phyloP scores from a whole-genome alignment of 2,888 invertebrate species.

The Limnephilus lunatus region DNA sequence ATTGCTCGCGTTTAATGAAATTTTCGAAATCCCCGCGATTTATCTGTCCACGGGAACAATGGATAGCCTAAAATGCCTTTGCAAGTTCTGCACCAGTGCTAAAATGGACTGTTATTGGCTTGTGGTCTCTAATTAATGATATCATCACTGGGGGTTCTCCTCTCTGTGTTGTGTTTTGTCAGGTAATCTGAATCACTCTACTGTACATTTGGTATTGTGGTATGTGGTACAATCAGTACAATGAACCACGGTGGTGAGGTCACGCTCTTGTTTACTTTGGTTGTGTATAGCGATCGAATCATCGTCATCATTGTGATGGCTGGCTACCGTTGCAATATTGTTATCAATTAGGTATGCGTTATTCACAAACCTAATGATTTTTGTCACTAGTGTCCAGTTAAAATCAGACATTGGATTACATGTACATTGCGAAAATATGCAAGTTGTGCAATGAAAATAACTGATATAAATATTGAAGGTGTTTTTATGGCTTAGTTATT shows the following conservation, averaged over 20 bases:
- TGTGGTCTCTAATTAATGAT: neutral
- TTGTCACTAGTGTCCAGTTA: neutral
- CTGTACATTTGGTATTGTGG: neutral
- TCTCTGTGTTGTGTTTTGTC: neutral
- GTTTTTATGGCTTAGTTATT: too few relatives aligned
- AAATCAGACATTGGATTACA: neutral
- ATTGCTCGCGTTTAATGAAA: neutral
- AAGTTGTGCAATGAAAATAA: neutral
- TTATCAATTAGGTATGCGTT: neutral
- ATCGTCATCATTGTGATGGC: neutral
- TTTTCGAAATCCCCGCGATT: neutral
- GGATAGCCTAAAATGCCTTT: neutral
- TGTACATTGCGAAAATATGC: neutral
- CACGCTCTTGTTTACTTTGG: conserved; percentile 26
- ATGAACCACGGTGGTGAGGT: conserved; percentile 6
- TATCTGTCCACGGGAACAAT: neutral
- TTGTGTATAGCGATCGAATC: neutral
- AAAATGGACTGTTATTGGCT: neutral
- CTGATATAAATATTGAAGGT: too few relatives aligned
- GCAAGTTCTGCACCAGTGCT: neutral
- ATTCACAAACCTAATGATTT: neutral
- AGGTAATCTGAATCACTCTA: neutral
- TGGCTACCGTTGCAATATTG: neutral
- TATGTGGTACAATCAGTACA: conserved; percentile 15
- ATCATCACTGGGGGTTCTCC: neutral